Base-by-base conservation (phyloP, 2,113 vertebrate genomes). In the Chaetodon auriga region DNA sequence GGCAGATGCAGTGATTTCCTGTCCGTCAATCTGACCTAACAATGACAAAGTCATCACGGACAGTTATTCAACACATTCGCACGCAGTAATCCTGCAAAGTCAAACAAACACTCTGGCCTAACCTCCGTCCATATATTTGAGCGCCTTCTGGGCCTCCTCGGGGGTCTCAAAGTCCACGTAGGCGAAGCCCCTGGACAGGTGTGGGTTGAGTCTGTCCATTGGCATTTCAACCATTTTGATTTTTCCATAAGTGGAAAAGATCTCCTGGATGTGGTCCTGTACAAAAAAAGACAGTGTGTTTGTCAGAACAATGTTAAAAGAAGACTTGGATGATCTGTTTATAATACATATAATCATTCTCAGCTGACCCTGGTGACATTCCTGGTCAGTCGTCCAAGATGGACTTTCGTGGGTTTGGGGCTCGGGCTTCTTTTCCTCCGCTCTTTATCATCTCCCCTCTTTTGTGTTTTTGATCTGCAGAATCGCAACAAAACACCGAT, bases 111-210 rank as follows among this genome's bases (percentile, higher is more conserved):
- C 3, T 0, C 4, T 12, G 2, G 82, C 87, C 19, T 89, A 30
- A 99, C 98, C 98, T 95, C 98, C 98, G 35, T 99, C 98, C 98
- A 99, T 99, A 90, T 99, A 97, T 82, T 98, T 99, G 45, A 99
- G 94, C 2, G 98, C 98, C 85, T 99, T 99, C 88, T 99, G 97
- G 0, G 98, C 97, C 73, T 99, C 98, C 1, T 98, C 97, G 0
- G 97, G 93, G n/a, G 94, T 97, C 90, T 99, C 98, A 91, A 97
- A 99, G 88, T 99, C 98, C 66, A 99, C 97, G 0, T 99, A 99
- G 3, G 98, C 97, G 0, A 97, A 97, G 71, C 98, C 97, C 75
- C 96, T 98, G 6, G 96, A 97, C 15, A 99, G 94, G 72, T 99
- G 97, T 11, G 96, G 96, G 71, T 98, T 96, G 78, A 96, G 85